Evolutionary conservation across 2,797 vertebrate genomes (phyloP).

Genomic region (Cyprinodon diabolis): DNA sequence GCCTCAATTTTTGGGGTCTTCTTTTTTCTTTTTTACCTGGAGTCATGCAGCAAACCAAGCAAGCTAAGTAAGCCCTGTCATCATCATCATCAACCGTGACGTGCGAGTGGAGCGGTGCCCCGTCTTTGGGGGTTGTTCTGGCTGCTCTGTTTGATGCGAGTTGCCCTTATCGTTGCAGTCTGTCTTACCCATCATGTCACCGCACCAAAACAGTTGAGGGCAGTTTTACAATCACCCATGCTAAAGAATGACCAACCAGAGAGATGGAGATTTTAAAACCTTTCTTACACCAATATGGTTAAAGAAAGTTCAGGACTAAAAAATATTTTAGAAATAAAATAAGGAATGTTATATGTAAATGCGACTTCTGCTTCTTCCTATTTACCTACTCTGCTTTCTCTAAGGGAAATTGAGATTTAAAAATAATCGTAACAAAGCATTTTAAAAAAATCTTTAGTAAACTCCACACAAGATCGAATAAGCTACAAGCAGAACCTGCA

Average conservation of each 20-base stretch:
- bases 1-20: too few species aligned
- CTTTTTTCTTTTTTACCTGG: not conserved
- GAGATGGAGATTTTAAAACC: not conserved
- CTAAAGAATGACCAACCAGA: not conserved
- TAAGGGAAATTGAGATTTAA: too few species aligned
- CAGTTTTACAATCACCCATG: not conserved
- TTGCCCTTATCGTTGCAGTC: constrained; percentile 4
- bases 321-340: not conserved
- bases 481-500: too few species aligned
- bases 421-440: too few species aligned
- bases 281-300: not conserved
- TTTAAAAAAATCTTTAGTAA: not conserved
- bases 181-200: constrained; percentile 6
- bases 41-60: constrained; percentile 4
- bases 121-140: constrained; percentile 6
- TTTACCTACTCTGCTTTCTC: not conserved
- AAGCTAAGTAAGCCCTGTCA: not conserved
- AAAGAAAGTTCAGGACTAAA: not conserved
- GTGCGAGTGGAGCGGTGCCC: not conserved
- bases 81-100: constrained; percentile 7
- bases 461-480: too few species aligned
- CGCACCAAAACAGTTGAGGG: not conserved
- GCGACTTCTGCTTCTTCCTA: not conserved
- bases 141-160: constrained; percentile 5
- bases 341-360: not conserved